phyloP scores from a whole-genome alignment of 1,140 invertebrate species.

The Sinella curviseta region DNA sequence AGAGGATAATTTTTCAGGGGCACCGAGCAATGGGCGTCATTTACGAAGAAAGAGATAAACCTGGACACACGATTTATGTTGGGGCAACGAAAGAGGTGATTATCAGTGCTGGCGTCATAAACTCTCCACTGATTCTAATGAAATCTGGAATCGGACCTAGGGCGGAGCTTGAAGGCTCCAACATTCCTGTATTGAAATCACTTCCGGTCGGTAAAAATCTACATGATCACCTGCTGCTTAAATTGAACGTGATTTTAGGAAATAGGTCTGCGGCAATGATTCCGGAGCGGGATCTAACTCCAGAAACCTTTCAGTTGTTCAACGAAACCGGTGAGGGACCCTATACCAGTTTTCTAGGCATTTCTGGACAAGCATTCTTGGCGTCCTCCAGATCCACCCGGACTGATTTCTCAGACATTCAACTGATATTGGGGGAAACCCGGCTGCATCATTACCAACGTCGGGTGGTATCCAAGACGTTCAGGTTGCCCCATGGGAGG shows the following conservation, averaged over 20 bases:
- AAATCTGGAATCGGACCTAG: background rate
- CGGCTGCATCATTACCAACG: background rate
- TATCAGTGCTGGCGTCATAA: too few species aligned
- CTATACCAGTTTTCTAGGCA: background rate
- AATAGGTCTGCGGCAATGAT: background rate
- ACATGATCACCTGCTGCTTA: background rate
- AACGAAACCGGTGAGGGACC: background rate
- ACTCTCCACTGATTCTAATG: background rate
- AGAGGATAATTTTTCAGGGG: background rate
- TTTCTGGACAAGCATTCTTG: background rate
- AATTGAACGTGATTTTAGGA: background rate
- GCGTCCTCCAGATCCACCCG: too few species aligned
- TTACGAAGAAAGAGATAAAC: too few species aligned
- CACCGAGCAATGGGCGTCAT: background rate
- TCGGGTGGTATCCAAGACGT: too few species aligned
- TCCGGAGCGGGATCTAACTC: background rate
- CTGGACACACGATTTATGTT: too few species aligned
- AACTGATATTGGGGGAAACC: background rate
- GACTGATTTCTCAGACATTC: conserved; percentile 20
- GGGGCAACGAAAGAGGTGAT: too few species aligned
- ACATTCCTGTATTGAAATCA: background rate
- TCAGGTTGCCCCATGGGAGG: background rate
- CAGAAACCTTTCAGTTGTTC: background rate
- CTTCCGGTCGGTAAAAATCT: conserved; percentile 26
- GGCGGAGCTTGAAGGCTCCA: background rate